Base-by-base conservation (phyloP, 2,113 vertebrate species). In the Neogale vison region DNA sequence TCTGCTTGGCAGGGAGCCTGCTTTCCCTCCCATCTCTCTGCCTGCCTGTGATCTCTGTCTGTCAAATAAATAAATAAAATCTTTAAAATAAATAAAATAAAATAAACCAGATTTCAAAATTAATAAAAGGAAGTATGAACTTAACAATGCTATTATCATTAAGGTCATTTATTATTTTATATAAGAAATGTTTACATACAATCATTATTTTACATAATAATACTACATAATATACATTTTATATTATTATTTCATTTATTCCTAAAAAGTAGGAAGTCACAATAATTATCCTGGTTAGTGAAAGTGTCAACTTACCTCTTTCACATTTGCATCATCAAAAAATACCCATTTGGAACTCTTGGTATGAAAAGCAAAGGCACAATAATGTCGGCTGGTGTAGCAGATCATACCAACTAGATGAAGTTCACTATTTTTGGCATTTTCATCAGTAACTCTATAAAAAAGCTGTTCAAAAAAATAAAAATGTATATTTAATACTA, bases 241-340 rank as follows among this genome's bases (percentile, higher is more conserved):
- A 12, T 52, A 59, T 45, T 17, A 67, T 65, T 57, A 31, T 23
- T 34, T 89, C 17, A 97, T 39, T 71, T 69, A 91, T 55, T 47
- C 29, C 50, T 47, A 31, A 94, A 88, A 52, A 77, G 11, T n/a
- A 26, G 76, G 39, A 82, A 12, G 31, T n/a, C 14, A 55, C 10
- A 81, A 4, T 39, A 42, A 23, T 29, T 14, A 55, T 23, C 76
- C 10, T n/a, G 72, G 18, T 31, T 12, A 69, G 24, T n/a, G 34
- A 52, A 97, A 57, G 0, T 5, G 67, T 0, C 3, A 92, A 92
- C 97, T 98, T 97, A 99, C 99, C 99, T 99, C 99, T 98, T 99
- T 99, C n/a, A 99, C 99, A 36, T 99, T 99, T 87, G 99, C 99
- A 69, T 99, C 99, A 95, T 99, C 99, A 98, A 99, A 99, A 95